phyloP scores from a whole-genome alignment of 2,113 vertebrate species.

The Diglossa brunneiventris region DNA sequence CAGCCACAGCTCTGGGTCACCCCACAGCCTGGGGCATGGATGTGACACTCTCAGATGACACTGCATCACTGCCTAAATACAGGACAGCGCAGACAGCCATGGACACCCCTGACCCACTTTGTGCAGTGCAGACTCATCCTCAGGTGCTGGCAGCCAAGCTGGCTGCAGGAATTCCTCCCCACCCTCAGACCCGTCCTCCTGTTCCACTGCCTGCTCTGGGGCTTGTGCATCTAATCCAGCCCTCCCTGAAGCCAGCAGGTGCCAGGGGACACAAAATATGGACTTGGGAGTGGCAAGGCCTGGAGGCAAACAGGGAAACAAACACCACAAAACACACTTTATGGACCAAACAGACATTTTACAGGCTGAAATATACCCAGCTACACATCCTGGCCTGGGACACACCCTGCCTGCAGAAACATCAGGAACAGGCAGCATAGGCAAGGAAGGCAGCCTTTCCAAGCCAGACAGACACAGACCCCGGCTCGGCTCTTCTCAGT shows the following conservation, averaged over 20 bases:
- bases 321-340: background rate
- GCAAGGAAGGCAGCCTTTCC: background rate
- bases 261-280: background rate
- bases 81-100: fast-evolving
- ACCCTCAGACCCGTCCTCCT: background rate
- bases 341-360: background rate
- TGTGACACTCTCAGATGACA: background rate
- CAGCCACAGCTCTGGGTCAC: background rate
- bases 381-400: background rate
- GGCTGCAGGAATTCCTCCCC: background rate
- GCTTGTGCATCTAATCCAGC: background rate
- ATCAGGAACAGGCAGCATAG: background rate
- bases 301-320: background rate
- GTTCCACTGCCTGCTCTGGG: background rate
- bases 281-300: background rate
- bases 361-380: background rate
- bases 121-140: fast-evolving
- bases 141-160: background rate
- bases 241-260: background rate
- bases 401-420: background rate
- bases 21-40: background rate
- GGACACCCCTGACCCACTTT: background rate
- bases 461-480: background rate
- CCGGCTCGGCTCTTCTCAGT: background rate
- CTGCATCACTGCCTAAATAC: background rate